Conservation (phyloP, 1,140 invertebrate species). For the Platyscapa corneri region DNA sequence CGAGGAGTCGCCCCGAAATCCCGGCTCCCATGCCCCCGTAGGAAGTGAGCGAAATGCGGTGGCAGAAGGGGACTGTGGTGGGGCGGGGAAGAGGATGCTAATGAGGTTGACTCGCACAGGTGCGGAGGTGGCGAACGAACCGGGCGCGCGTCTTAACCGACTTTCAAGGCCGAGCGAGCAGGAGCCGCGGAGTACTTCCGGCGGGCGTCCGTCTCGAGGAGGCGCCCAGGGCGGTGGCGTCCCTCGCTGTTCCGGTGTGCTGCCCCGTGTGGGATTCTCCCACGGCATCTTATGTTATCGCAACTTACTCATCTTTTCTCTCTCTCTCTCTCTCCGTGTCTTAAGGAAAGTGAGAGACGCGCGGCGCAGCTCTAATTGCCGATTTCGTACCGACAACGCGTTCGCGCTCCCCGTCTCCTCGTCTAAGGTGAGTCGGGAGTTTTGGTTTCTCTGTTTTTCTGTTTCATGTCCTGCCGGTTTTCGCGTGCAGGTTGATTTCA, state of each 20-base stretch:
- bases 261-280: slow-evolving; percentile 73
- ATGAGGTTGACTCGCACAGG: neutral
- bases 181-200: slow-evolving; percentile 23
- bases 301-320: slow-evolving; percentile 15
- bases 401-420: neutral
- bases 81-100: too few species aligned
- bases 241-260: slow-evolving; percentile 68
- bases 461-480: too few species aligned
- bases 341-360: neutral
- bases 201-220: slow-evolving; percentile 27
- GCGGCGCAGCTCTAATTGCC: slow-evolving; percentile 3
- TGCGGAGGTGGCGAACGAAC: neutral
- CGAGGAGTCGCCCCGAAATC: neutral
- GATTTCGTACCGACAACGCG: neutral
- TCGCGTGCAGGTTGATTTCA: neutral
- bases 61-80: too few species aligned
- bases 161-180: slow-evolving; percentile 50
- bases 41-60: neutral
- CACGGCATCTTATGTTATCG: slow-evolving; percentile 59
- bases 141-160: slow-evolving; percentile 43
- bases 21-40: neutral
- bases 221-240: neutral
- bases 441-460: neutral
- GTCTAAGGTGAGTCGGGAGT: neutral
- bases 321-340: slow-evolving; percentile 45